A percentile compares a stretch with the other conserved stretches of the same genome.
Evolutionary conservation across 1,140 invertebrate species (phyloP).

Genomic region (Chironomus tepperi): DNA sequence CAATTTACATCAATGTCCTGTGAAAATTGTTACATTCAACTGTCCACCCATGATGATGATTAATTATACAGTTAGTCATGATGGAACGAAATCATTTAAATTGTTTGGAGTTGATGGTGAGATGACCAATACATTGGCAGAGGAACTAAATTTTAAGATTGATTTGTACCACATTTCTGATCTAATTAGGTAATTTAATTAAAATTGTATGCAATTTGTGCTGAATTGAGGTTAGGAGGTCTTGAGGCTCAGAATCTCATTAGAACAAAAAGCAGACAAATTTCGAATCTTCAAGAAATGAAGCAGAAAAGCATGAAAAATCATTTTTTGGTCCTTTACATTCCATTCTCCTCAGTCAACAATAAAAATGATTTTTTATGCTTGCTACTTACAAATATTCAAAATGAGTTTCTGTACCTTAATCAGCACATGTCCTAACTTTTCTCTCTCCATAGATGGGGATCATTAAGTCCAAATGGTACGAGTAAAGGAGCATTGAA

Average conservation of each 20-base stretch:
- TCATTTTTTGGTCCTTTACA: too few relatives aligned
- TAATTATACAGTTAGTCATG: neutral
- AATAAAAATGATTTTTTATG: neutral
- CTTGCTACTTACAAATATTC: too few relatives aligned
- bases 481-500: neutral
- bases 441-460: neutral
- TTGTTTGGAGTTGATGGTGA: neutral
- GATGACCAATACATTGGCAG: neutral
- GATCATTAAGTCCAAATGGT: neutral
- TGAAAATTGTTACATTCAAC: neutral
- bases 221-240: too few relatives aligned
- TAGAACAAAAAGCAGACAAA: too few relatives aligned
- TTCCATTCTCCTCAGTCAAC: too few relatives aligned
- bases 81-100: neutral
- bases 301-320: too few relatives aligned
- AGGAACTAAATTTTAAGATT: neutral
- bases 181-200: neutral
- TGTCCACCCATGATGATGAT: conserved; percentile 21
- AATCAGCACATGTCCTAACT: too few relatives aligned
- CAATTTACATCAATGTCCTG: neutral
- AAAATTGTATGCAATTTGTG: neutral
- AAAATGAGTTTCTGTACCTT: too few relatives aligned
- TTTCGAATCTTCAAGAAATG: too few relatives aligned
- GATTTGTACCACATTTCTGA: neutral
- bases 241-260: too few relatives aligned